Evolutionary conservation across 2,888 invertebrate genomes (phyloP), one percentile per base, ranked within the genome.

Genomic region (Oxystoma pomonae): DNA sequence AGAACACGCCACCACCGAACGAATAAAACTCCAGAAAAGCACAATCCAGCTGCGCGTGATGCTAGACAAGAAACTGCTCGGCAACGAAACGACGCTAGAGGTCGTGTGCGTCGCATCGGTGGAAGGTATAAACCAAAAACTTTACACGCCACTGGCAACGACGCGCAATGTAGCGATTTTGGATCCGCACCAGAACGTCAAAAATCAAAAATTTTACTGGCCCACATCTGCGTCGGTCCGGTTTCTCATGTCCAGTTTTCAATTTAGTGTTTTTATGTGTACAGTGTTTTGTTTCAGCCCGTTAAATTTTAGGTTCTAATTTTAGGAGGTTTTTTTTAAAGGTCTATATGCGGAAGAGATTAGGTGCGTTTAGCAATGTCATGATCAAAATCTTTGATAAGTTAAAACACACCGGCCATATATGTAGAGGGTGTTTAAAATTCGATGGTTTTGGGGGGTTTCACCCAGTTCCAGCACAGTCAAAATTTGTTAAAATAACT

Each of bases 181-280:
- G 7, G 19, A 53, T n/a, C 53, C 53, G 7, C 5, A 53, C 19
- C 53, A 53, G 53, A 53, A n/a, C 53, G 53, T 53, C 5, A 53
- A 53, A 17, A 53, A 53, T 19, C 53, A 53, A 53, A 53, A 53
- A 19, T 53, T 53, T 16, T 19, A 53, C 53, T 53, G 53, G 53
- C 53, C 53, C 53, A 16, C 16, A 19, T 53, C 53, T 3, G 53
- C 53, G 7, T 19, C 17, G 17, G 19, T 19, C 7, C 5, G 5
- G 7, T n/a, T n/a, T 5, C 3, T 19, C 5, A 53, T 19, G 53
- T 53, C 19, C 53, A 35, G 3, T 7, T 35, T 35, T 35, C 35
- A n/a, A n/a, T n/a, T n/a, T n/a, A n/a, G n/a, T n/a, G n/a, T n/a
- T n/a, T n/a, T n/a, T n/a, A n/a, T n/a, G n/a, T n/a, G n/a, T n/a